Evolutionary conservation across 2,888 invertebrate species (phyloP).

Genomic region (Parnassius glacialis): DNA sequence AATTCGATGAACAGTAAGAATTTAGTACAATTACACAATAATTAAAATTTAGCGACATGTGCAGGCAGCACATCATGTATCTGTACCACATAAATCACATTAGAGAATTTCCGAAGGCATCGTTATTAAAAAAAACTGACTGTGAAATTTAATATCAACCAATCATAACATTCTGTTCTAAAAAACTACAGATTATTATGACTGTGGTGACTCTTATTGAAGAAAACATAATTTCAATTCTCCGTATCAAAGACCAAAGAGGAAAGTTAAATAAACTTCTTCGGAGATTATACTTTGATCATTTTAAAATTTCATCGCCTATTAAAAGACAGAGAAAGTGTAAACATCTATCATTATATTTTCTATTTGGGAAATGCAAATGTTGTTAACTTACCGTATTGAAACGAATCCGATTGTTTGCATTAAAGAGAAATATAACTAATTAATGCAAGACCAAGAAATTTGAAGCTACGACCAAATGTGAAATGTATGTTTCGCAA

Average conservation of each 20-base stretch:
- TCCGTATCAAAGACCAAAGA: slow-evolving; percentile 52
- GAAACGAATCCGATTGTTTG: slow-evolving; percentile 53
- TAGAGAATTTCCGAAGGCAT: too few relatives aligned
- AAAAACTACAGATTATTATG: slow-evolving; percentile 31
- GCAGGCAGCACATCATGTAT: too few relatives aligned
- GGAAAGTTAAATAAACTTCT: slow-evolving; percentile 59
- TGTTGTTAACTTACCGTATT: slow-evolving; percentile 54
- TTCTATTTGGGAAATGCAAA: slow-evolving; percentile 17
- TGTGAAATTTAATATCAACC: not conserved
- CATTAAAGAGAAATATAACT: slow-evolving; percentile 56
- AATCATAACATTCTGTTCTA: slow-evolving; percentile 29
- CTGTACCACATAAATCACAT: too few relatives aligned
- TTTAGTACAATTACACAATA: not conserved
- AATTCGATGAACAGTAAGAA: too few relatives aligned
- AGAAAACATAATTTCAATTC: slow-evolving; percentile 41
- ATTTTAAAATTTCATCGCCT: slow-evolving; percentile 31
- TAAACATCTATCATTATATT: slow-evolving; percentile 25
- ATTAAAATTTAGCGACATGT: slow-evolving; percentile 14
- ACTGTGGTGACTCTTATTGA: slow-evolving; percentile 27
- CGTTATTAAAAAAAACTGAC: too few relatives aligned
- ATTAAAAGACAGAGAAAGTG: slow-evolving; percentile 47
- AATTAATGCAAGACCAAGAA: slow-evolving; percentile 49
- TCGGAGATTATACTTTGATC: slow-evolving; percentile 36
- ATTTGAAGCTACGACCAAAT: slow-evolving; percentile 32
- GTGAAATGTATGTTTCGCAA: slow-evolving; percentile 48